Evolutionary conservation across 2,888 invertebrate species (phyloP), one percentile per base, ranked within the genome.

Genomic region (Lasioglossum vierecki): DNA sequence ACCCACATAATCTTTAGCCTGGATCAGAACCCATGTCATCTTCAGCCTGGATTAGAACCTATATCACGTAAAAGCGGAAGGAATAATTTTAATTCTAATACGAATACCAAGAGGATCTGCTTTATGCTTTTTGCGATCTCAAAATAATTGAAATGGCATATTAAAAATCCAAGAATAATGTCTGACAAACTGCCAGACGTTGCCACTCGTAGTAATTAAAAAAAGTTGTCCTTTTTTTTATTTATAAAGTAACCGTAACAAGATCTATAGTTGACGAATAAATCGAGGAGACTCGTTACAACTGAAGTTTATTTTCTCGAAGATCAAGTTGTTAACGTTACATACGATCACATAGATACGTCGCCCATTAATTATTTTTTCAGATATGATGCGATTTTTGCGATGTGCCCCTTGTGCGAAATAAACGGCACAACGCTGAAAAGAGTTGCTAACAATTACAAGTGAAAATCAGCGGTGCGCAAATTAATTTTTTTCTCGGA

Each of bases 221-320:
- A 22, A n/a, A n/a, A 26, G 13, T 60, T 26, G 1, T 30, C 0
- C 30, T 11, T 11, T 4, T 4, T 44, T n/a, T 60, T 26, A 60
- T 11, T 60, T 0, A 26, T 26, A 13, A 9, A 26, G 60, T 60
- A 22, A 53, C 49, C 49, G 22, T 6, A 53, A 53, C 18, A 53
- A 53, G 49, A 8, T 53, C 22, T 53, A 53, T 53, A 53, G 53
- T n/a, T n/a, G n/a, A n/a, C n/a, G 9, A 53, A 53, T 53, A 53
- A 53, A 53, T 22, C 3, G 6, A n/a, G 9, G 53, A 60, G 13
- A 63, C 15, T 15, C 26, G 60, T 30, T 63, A 63, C 15, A 63
- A 63, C 2, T 30, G 30, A 26, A 63, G 30, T 63, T 63, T 63
- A 63, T 63, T 63, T 63, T 63, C 60, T 63, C 60, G 60, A 63